Evolutionary conservation across 2,797 vertebrate genomes (phyloP).

Genomic region (Hybognathus amarus): DNA sequence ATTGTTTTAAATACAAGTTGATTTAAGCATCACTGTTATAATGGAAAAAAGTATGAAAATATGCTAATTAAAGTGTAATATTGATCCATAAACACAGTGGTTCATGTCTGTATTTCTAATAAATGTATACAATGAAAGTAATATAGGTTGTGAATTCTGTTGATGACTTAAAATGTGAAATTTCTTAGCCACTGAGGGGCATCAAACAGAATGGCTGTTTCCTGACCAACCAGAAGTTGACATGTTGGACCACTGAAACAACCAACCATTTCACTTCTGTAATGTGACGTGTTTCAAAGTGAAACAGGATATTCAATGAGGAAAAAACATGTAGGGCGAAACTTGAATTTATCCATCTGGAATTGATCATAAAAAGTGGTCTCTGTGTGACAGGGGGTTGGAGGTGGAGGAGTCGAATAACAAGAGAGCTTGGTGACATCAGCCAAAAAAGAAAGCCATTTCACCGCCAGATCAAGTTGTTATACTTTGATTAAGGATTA

Average conservation of each 20-base stretch:
- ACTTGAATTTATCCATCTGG: constrained; percentile 31
- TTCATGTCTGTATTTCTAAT: background rate
- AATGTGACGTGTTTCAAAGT: constrained; percentile 4
- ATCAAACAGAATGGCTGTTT: background rate
- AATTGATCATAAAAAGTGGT: constrained; percentile 23
- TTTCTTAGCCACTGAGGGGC: background rate
- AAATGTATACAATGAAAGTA: background rate
- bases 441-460: constrained; percentile 13
- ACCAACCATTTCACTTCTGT: constrained; percentile 4
- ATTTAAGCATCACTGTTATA: background rate
- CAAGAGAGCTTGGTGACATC: constrained; percentile 3
- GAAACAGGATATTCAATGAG: constrained; percentile 16
- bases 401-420: constrained; percentile 22
- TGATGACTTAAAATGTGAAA: background rate
- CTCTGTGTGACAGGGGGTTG: constrained; percentile 11
- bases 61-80: background rate
- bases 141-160: background rate
- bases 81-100: too few relatives aligned
- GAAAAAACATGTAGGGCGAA: constrained; percentile 13
- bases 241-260: constrained; percentile 1
- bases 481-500: constrained; percentile 19
- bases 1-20: background rate
- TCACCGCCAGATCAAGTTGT: constrained; percentile 7
- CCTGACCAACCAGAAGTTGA: background rate
- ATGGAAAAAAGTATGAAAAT: background rate